These are phyloP conservation scores for Drosophila santomea DNA, from an alignment of 1,140 invertebrate species.

Conservation along the genomic window DNA sequence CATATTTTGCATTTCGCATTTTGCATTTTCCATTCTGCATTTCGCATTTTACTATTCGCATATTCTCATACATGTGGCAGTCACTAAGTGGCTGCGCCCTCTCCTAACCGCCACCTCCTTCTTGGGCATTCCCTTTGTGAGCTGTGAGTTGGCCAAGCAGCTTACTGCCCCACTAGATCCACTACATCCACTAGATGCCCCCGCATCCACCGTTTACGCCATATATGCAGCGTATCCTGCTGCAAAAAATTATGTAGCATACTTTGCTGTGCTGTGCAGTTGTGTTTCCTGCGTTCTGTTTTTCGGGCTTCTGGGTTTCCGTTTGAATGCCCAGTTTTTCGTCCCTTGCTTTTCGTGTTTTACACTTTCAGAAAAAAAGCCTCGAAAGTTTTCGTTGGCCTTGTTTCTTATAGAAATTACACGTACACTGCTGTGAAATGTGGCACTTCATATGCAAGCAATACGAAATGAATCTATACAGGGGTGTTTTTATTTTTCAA, in stretches of 20 bases:
- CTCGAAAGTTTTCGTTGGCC: neutral
- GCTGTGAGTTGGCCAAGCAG: constrained; percentile 28
- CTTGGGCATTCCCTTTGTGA: constrained; percentile 37
- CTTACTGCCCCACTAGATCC: constrained; percentile 19
- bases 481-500: neutral
- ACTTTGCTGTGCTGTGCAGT: constrained; percentile 43
- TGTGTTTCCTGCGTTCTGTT: constrained; percentile 28
- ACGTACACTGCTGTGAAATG: too few relatives aligned
- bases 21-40: neutral
- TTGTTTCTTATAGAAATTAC: neutral
- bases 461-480: too few relatives aligned
- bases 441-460: too few relatives aligned
- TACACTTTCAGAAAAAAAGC: constrained; percentile 15
- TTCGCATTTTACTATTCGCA: constrained; percentile 18
- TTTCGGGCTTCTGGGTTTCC: constrained; percentile 29
- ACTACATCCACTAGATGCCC: constrained; percentile 2
- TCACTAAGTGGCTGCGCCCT: constrained; percentile 31
- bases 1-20: constrained; percentile 29
- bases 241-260: constrained; percentile 39
- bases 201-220: constrained; percentile 4
- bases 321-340: constrained; percentile 23
- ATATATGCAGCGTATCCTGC: constrained; percentile 13
- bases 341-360: constrained; percentile 12
- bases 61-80: constrained; percentile 33
- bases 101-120: constrained; percentile 4